These are phyloP conservation scores for Gisinianus flammeolus DNA, from an alignment of 2,888 invertebrate species.

Conservation along the genomic window DNA sequence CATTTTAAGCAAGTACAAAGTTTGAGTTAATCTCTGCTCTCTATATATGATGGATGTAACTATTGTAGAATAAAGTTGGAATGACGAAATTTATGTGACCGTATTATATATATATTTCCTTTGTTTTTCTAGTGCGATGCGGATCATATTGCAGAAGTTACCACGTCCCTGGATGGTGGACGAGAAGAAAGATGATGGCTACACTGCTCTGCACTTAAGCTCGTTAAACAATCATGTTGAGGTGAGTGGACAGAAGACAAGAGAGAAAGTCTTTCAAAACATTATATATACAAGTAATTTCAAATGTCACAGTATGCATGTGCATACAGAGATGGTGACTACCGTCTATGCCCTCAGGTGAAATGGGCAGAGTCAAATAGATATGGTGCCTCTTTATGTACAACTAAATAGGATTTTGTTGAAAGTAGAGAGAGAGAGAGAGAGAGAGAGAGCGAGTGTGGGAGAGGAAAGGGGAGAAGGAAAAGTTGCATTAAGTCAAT, in stretches of 20 bases:
- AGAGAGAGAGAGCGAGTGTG: too few relatives aligned
- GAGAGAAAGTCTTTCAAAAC: not conserved
- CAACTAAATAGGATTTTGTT: slow-evolving; percentile 21
- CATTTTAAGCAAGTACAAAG: too few relatives aligned
- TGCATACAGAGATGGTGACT: too few relatives aligned
- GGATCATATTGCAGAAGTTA: slow-evolving; percentile 88
- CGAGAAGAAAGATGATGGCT: slow-evolving; percentile 98
- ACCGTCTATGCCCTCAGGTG: too few relatives aligned
- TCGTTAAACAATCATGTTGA: slow-evolving; percentile 58
- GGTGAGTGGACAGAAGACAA: slow-evolving; percentile 45
- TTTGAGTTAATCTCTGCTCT: too few relatives aligned
- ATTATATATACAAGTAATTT: slow-evolving; percentile 3
- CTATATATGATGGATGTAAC: too few relatives aligned
- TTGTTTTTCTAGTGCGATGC: slow-evolving; percentile 82
- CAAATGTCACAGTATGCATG: slow-evolving; percentile 12
- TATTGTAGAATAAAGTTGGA: too few relatives aligned
- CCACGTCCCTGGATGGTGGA: slow-evolving; percentile 97
- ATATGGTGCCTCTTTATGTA: not conserved
- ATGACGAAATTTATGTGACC: slow-evolving; percentile 19
- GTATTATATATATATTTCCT: not conserved
- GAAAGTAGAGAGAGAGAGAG: slow-evolving; percentile 1
- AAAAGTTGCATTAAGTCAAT: not conserved
- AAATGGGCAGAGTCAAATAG: slow-evolving; percentile 24
- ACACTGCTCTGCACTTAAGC: slow-evolving; percentile 73
- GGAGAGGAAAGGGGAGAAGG: not conserved